Conservation (phyloP, 2,888 invertebrate species). For the Polyommatus icarus region DNA sequence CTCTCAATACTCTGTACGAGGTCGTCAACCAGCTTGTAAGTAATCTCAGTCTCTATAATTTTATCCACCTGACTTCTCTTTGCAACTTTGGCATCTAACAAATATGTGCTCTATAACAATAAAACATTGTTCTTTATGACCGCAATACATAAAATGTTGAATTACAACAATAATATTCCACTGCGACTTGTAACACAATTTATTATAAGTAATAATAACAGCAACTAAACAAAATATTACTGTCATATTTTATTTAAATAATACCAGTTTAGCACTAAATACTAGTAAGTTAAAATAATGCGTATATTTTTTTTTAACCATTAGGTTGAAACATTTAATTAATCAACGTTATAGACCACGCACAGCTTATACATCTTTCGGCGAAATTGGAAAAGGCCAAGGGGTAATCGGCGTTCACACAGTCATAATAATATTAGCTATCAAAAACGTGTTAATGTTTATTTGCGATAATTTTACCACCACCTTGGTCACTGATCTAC, state of each 20-base stretch:
- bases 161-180: slow-evolving; percentile 1
- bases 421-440: no score
- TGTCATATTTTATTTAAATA: not conserved
- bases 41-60: slow-evolving; percentile 71
- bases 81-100: slow-evolving; percentile 46
- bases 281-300: no score
- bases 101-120: slow-evolving; percentile 34
- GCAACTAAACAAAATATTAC: not conserved
- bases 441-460: not conserved
- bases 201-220: not conserved
- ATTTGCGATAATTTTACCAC: no score
- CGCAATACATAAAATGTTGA: not conserved
- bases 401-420: no score
- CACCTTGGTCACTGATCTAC: no score
- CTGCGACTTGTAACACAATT: not conserved
- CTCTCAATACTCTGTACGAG: slow-evolving; percentile 69
- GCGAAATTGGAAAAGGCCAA: no score
- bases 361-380: not conserved
- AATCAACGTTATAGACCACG: not conserved
- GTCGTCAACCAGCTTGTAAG: slow-evolving; percentile 62
- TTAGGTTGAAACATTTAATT: no score
- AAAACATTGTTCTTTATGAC: slow-evolving; percentile 2
- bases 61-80: slow-evolving; percentile 63
- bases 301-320: no score
- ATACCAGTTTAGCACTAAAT: not conserved